Conservation (phyloP, 2,888 invertebrate species). For the Drosophila tripunctata region DNA sequence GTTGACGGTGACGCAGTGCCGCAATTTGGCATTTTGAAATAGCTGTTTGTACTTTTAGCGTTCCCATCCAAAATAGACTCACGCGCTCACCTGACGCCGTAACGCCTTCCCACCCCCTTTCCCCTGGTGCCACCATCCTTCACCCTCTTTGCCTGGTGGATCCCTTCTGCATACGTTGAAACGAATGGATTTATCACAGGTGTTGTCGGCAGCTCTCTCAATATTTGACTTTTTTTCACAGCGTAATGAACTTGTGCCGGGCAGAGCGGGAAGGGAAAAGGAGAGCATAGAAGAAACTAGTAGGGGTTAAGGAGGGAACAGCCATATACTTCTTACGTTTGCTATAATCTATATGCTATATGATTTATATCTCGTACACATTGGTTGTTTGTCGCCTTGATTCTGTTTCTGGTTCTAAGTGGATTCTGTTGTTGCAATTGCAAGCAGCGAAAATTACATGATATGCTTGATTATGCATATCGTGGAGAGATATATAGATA, state of each 20-base stretch:
- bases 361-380: slow-evolving; percentile 36
- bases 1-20: slow-evolving; percentile 67
- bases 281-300: background rate
- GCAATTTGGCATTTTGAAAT: slow-evolving; percentile 73
- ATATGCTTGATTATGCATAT: background rate
- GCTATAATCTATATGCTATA: slow-evolving; percentile 37
- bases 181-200: slow-evolving; percentile 78
- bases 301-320: slow-evolving; percentile 2
- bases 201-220: slow-evolving; percentile 68
- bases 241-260: slow-evolving; percentile 73
- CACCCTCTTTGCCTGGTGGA: background rate
- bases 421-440: slow-evolving; percentile 48
- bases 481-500: background rate
- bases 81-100: slow-evolving; percentile 65
- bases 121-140: background rate
- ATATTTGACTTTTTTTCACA: slow-evolving; percentile 46
- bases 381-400: slow-evolving; percentile 47
- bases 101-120: background rate
- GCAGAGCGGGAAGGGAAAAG: background rate
- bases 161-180: slow-evolving; percentile 21
- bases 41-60: slow-evolving; percentile 54
- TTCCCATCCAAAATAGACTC: slow-evolving; percentile 65
- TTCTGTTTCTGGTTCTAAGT: slow-evolving; percentile 55
- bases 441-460: slow-evolving; percentile 9
- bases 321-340: slow-evolving; percentile 29